These are phyloP conservation scores for Astropecten irregularis DNA, from an alignment of 53 echinoderm and acorn worm genomes.

Conservation along the genomic window DNA sequence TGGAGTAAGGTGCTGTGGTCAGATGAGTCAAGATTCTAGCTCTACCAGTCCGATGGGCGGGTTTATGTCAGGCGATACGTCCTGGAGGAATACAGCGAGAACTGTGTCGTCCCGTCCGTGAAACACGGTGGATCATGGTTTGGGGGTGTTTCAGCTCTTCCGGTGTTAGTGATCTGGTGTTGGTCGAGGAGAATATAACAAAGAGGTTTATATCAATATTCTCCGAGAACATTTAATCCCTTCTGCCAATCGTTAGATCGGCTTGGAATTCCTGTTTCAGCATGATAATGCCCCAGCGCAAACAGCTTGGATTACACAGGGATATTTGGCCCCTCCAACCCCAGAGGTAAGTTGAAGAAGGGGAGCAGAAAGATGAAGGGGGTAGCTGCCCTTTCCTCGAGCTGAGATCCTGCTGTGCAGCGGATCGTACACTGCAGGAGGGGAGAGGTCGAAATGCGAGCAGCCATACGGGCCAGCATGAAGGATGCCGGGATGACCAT, in stretches of 20 bases:
- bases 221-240: constrained; percentile 8
- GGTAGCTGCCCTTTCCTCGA: too few relatives aligned
- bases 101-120: constrained; percentile 9
- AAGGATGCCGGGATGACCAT: too few relatives aligned
- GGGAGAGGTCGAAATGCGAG: too few relatives aligned
- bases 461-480: too few relatives aligned
- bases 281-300: constrained; percentile 48
- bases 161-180: not conserved
- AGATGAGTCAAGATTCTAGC: constrained; percentile 7
- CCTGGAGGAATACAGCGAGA: constrained; percentile 8
- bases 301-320: constrained; percentile 13
- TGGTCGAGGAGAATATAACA: not conserved
- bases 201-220: not conserved
- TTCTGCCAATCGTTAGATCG: constrained; percentile 17
- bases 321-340: constrained; percentile 15
- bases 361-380: too few relatives aligned
- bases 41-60: constrained; percentile 1
- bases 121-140: constrained; percentile 33
- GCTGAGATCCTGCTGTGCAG: too few relatives aligned
- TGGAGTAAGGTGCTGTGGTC: not conserved
- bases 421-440: too few relatives aligned
- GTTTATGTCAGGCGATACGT: constrained; percentile 16
- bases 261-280: constrained; percentile 24
- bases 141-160: constrained; percentile 7
- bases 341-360: not conserved